Conservation (phyloP, 2,797 vertebrate genomes). For the Balearica regulorum region DNA sequence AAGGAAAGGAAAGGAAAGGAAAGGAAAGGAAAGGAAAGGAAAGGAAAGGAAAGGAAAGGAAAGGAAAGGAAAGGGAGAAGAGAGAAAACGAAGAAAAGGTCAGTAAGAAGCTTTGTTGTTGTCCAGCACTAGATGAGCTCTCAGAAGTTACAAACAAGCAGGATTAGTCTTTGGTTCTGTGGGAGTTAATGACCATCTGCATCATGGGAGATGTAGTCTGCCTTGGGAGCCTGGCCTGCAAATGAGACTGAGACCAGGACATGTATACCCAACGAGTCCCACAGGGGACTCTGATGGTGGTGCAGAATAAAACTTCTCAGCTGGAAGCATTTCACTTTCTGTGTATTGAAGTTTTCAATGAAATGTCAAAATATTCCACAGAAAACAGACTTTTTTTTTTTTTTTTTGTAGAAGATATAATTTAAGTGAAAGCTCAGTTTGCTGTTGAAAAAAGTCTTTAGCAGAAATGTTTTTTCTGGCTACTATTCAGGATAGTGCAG, state of each 20-base stretch:
- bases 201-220: background rate
- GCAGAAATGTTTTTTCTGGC: background rate
- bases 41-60: too few species aligned
- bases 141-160: background rate
- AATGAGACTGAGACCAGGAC: background rate
- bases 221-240: background rate
- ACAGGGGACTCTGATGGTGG: background rate
- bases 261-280: background rate
- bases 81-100: too few species aligned
- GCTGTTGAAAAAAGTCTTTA: background rate
- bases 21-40: too few species aligned
- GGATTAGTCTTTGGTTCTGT: background rate
- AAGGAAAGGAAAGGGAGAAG: too few species aligned
- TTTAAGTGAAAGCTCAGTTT: background rate
- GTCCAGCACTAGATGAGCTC: background rate
- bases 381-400: background rate
- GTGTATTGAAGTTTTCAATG: background rate
- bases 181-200: background rate
- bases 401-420: background rate
- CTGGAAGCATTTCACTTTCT: background rate
- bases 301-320: background rate
- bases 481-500: background rate
- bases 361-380: background rate
- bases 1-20: too few species aligned
- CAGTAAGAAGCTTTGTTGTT: background rate